Conservation (phyloP, 1,140 invertebrate species). For the Heliconius hewitsoni region DNA sequence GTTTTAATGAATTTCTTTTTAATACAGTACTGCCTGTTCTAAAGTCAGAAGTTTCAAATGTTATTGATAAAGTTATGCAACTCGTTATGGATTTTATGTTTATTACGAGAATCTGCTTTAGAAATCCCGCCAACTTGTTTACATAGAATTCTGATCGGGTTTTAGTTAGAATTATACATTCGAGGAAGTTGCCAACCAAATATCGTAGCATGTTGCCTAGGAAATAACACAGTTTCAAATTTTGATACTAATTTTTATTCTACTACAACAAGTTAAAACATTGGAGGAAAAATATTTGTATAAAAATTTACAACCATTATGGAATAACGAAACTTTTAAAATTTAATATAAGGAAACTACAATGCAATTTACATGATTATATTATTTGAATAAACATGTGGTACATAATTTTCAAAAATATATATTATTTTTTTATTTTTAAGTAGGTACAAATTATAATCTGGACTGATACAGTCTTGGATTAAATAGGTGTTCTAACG, state of each 20-base stretch:
- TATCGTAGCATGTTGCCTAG: constrained; percentile 28
- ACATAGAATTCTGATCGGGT: constrained; percentile 32
- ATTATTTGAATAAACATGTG: background rate
- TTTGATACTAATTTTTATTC: constrained; percentile 27
- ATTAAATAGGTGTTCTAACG: too few species aligned
- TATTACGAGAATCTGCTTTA: constrained; percentile 31
- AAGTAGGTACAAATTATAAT: too few species aligned
- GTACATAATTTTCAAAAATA: background rate
- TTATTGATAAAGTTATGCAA: constrained; percentile 30
- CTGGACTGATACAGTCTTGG: too few species aligned
- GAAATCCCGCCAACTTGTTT: constrained; percentile 28
- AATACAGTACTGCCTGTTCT: constrained; percentile 22
- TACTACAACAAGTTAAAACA: constrained; percentile 26
- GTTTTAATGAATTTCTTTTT: constrained; percentile 31
- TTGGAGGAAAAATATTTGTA: constrained; percentile 15
- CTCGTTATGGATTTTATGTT: constrained; percentile 32
- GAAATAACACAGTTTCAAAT: constrained; percentile 25
- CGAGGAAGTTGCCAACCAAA: constrained; percentile 31
- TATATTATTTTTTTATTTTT: too few species aligned
- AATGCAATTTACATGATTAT: constrained; percentile 17
- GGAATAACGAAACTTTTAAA: background rate
- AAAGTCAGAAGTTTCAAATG: constrained; percentile 24
- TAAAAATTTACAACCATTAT: constrained; percentile 15
- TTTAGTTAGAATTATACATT: constrained; percentile 34
- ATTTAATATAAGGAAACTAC: background rate